Evolutionary conservation across 2,888 invertebrate species (phyloP).

Genomic region (Netelia melanura): DNA sequence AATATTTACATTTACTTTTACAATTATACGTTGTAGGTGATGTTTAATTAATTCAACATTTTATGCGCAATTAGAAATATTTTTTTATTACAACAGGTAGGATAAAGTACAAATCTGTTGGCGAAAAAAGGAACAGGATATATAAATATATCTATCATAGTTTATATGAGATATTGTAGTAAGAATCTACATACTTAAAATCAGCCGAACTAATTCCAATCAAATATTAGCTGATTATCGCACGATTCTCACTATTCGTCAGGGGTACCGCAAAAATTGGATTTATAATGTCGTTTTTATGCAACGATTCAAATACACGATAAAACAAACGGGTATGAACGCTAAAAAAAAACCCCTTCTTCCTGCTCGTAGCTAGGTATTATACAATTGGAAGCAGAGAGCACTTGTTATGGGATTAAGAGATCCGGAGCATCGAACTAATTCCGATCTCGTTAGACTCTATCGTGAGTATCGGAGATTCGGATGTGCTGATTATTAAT

Average conservation of each 20-base stretch:
- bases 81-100: too few relatives aligned
- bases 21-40: background rate
- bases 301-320: too few relatives aligned
- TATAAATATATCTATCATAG: too few relatives aligned
- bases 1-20: background rate
- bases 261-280: too few relatives aligned
- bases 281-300: too few relatives aligned
- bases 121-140: background rate
- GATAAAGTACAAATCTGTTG: background rate
- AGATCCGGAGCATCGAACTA: conserved; percentile 33
- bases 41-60: background rate
- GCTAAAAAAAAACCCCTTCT: conserved; percentile 3
- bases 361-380: background rate
- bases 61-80: too few relatives aligned
- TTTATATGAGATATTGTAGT: background rate
- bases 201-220: too few relatives aligned
- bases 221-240: too few relatives aligned
- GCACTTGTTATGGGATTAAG: conserved; percentile 42
- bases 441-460: background rate
- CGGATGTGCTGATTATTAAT: conserved; percentile 53
- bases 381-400: conserved; percentile 3
- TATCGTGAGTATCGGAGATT: conserved; percentile 22
- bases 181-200: too few relatives aligned
- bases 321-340: background rate
- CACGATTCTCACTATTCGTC: too few relatives aligned